Base-by-base conservation (phyloP, 1,140 invertebrate species). In the Agraylea sexmaculata region DNA sequence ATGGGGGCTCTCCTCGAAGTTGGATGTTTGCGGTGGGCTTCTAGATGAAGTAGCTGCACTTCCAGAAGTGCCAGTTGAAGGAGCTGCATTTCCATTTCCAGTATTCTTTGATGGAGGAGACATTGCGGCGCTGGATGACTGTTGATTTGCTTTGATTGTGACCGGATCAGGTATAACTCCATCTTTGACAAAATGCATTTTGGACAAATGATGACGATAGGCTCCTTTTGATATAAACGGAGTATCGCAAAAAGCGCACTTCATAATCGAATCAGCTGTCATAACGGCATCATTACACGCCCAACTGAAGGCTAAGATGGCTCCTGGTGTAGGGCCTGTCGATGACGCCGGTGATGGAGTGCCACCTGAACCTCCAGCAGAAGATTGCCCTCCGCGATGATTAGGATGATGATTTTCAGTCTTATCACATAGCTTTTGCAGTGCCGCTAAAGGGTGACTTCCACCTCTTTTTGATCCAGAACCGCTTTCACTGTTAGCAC, bases 101-200 rank as follows among this genome's bases (percentile, higher is more conserved):
- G 70, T 60, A 58, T 69, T 53, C 50, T 64, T 54, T 18, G 57
- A 56, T 38, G 40, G 48, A 43, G 45, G 43, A 46, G 42, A 44
- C 36, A 55, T 65, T 49, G 51, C 52, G 20, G 51, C 53, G 19
- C 61, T 56, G 2, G 61, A 54, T 16, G 56, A 54, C 21, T 66
- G 53, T 11, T 60, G 52, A 2, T 57, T 60, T 0, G 60, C 57
- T 42, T 73, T 75, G 36, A 77, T 65, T 2, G 70, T 69, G 15
- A 81, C 62, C 0, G 78, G 75, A 51, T 80, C 83, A 3, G 80
- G 80, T 45, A 81, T 76, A 13, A 83, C 80, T 8, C 83, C 85
- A 51, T 94, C 90, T 59, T 94, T 95, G 18, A 94, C 86, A 54
- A 95, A 89, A 64, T 96, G 91, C 80, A 93, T 92, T 57, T 95